phyloP scores from a whole-genome alignment of 2,113 vertebrate species.

The Gnathonemus longibarbis region DNA sequence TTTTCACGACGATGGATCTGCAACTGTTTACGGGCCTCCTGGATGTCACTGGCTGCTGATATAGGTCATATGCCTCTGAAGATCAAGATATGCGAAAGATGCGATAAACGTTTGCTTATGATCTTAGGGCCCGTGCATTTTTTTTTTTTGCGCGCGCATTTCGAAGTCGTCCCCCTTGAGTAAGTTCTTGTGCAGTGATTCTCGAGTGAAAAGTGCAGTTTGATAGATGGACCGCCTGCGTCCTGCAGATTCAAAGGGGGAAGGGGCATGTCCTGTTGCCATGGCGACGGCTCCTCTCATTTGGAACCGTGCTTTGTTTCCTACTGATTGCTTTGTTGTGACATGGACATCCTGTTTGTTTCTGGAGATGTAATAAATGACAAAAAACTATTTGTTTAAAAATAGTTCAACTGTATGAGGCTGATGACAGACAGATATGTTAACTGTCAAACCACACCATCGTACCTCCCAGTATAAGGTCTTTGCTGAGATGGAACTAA shows the following conservation, averaged over 20 bases:
- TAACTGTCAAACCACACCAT: background rate
- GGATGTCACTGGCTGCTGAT: background rate
- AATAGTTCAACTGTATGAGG: background rate
- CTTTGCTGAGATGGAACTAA: background rate
- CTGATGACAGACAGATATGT: background rate
- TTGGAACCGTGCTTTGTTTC: background rate
- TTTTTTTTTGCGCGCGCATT: background rate
- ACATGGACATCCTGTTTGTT: slow-evolving; percentile 2
- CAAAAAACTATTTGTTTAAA: background rate
- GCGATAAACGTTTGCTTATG: background rate
- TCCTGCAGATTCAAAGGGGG: background rate
- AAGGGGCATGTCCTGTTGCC: background rate
- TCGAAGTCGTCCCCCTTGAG: background rate
- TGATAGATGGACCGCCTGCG: background rate
- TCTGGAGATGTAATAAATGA: background rate
- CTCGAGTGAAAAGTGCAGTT: background rate
- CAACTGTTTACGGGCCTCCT: background rate
- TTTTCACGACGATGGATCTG: background rate
- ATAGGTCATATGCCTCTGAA: background rate
- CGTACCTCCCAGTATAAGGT: background rate
- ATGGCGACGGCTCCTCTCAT: background rate
- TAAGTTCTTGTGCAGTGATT: background rate
- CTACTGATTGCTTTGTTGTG: background rate
- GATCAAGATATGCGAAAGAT: background rate
- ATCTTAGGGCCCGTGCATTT: background rate